These are phyloP conservation scores for Tinea semifulvella DNA, from an alignment of 2,888 invertebrate species.

Conservation along the genomic window DNA sequence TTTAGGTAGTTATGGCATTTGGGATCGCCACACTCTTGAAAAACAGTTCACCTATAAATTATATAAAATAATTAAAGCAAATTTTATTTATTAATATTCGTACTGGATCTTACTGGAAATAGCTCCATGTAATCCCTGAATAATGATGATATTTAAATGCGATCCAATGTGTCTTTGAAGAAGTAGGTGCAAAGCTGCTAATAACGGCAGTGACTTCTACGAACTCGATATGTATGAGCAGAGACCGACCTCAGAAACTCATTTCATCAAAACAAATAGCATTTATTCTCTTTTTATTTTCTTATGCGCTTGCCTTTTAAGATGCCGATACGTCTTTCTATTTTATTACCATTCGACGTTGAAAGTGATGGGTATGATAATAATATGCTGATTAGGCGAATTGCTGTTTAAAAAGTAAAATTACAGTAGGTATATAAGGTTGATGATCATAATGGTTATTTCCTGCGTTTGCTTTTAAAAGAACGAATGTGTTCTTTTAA, in stretches of 20 bases:
- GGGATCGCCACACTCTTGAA: no score
- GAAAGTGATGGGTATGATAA: conserved; percentile 2
- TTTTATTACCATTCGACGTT: conserved; percentile 37
- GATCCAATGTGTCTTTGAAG: conserved; percentile 43
- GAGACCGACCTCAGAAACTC: conserved; percentile 47
- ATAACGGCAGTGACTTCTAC: conserved; percentile 42
- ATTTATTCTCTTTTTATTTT: conserved; percentile 45
- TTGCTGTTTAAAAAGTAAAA: no score
- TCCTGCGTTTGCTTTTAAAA: no score
- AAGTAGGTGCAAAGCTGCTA: conserved; percentile 40
- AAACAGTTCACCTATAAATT: no score
- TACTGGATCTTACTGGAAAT: no score
- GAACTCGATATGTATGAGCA: conserved; percentile 42
- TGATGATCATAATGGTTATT: no score
- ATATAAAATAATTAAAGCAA: no score
- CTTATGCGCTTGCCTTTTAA: conserved; percentile 39
- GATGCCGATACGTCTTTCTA: conserved; percentile 38
- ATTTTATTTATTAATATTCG: no score
- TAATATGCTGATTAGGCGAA: conserved; percentile 13
- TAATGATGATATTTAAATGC: conserved; percentile 61
- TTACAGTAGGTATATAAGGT: no score
- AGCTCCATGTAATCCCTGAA: conserved; percentile 25
- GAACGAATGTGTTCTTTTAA: no score
- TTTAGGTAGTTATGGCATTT: no score
- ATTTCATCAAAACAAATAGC: conserved; percentile 61